phyloP scores from a whole-genome alignment of 1,140 invertebrate species.

The Temnothorax nylanderi region DNA sequence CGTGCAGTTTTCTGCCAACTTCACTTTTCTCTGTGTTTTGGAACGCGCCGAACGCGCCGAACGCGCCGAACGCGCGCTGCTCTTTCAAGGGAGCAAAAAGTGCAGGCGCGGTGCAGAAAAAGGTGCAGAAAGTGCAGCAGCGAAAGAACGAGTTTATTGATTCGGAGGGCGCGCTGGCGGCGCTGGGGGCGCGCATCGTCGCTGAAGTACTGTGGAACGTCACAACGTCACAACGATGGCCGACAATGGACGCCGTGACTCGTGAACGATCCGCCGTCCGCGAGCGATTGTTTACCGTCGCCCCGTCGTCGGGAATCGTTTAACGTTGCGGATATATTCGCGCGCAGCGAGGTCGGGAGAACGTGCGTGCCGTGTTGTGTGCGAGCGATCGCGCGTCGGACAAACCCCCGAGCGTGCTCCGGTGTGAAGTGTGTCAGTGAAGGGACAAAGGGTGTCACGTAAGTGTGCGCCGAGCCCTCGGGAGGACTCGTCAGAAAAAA shows the following conservation, averaged over 20 bases:
- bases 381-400: not conserved
- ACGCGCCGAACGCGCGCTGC: too few species aligned
- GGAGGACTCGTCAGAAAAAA: slow-evolving; percentile 48
- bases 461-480: slow-evolving; percentile 59
- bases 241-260: slow-evolving; percentile 15
- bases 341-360: not conserved
- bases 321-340: not conserved
- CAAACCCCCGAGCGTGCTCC: slow-evolving; percentile 25
- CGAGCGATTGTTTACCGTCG: not conserved
- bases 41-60: too few species aligned
- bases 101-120: not conserved
- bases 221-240: not conserved
- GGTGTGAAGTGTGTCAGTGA: slow-evolving; percentile 57
- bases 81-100: not conserved
- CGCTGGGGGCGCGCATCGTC: not conserved
- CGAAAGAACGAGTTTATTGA: not conserved
- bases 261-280: slow-evolving; percentile 1
- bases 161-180: not conserved
- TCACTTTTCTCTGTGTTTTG: not conserved
- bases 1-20: not conserved
- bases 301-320: not conserved
- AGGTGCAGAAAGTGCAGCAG: not conserved
- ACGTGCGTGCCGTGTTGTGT: slow-evolving; percentile 10
- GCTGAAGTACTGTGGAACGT: too few species aligned
- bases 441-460: slow-evolving; percentile 59